A percentile compares a stretch with the other conserved stretches of the same genome.
Conservation (phyloP, 2,888 invertebrate genomes). For the Villa cingulata region DNA sequence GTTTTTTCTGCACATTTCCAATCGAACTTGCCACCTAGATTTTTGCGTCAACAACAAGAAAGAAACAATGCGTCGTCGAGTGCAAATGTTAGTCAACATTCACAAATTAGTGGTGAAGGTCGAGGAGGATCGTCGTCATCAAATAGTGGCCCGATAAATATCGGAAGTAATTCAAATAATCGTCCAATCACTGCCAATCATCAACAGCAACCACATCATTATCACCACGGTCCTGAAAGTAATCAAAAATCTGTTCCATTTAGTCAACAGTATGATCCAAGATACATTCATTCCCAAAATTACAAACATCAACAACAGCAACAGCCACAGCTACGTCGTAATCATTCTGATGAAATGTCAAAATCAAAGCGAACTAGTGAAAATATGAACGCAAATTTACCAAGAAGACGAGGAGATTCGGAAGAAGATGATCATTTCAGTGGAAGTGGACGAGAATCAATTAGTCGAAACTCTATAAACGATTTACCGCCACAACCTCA, state of each 20-base stretch:
- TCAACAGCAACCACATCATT: slow-evolving; percentile 15
- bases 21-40: slow-evolving; percentile 72
- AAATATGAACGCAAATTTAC: background rate
- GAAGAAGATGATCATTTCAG: slow-evolving; percentile 21
- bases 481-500: slow-evolving; percentile 16
- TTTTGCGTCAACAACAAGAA: slow-evolving; percentile 59
- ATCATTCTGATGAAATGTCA: slow-evolving; percentile 15
- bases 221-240: slow-evolving; percentile 7
- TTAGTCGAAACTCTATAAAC: slow-evolving; percentile 13
- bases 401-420: slow-evolving; percentile 15
- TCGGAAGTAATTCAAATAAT: slow-evolving; percentile 1
- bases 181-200: slow-evolving; percentile 20
- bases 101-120: slow-evolving; percentile 14
- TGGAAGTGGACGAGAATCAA: slow-evolving; percentile 17
- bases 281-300: slow-evolving; percentile 19
- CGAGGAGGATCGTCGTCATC: slow-evolving; percentile 2
- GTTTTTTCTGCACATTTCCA: slow-evolving; percentile 61
- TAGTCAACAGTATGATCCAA: slow-evolving; percentile 24
- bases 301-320: slow-evolving; percentile 14
- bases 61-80: slow-evolving; percentile 16
- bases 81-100: slow-evolving; percentile 11
- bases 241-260: slow-evolving; percentile 19
- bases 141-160: slow-evolving; percentile 1
- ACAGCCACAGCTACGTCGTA: slow-evolving; percentile 14
- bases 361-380: slow-evolving; percentile 1